Evolutionary conservation across 2,797 vertebrate genomes (phyloP).

Genomic region (Pagetopsis macropterus): DNA sequence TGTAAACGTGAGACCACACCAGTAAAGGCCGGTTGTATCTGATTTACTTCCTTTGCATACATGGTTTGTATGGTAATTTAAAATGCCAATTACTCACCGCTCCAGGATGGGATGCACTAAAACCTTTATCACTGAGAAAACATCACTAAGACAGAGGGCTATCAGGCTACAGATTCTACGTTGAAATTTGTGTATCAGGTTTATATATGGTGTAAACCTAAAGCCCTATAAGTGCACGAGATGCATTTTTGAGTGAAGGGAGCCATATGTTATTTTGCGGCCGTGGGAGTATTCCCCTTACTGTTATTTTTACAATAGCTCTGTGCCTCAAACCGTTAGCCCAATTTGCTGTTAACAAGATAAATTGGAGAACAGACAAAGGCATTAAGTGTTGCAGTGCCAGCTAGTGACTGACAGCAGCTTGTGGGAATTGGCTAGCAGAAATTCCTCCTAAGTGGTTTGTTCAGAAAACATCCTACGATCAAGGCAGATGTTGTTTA

Average conservation of each 20-base stretch:
- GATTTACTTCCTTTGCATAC: slow-evolving; percentile 73
- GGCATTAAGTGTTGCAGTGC: slow-evolving; percentile 88
- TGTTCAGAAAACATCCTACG: slow-evolving; percentile 85
- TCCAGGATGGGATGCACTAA: slow-evolving; percentile 60
- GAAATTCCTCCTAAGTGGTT: slow-evolving; percentile 87
- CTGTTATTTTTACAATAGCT: slow-evolving; percentile 76
- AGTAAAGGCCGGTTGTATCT: slow-evolving; percentile 73
- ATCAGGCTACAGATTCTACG: slow-evolving; percentile 52
- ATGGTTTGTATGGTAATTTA: slow-evolving; percentile 69
- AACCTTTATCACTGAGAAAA: slow-evolving; percentile 62
- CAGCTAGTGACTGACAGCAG: slow-evolving; percentile 87
- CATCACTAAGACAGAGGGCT: slow-evolving; percentile 47
- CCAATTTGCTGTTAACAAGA: slow-evolving; percentile 90
- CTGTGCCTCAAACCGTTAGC: slow-evolving; percentile 81
- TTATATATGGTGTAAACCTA: slow-evolving; percentile 70
- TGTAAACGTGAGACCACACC: slow-evolving; percentile 74
- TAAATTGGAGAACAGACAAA: slow-evolving; percentile 88
- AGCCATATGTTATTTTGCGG: slow-evolving; percentile 76
- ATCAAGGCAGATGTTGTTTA: slow-evolving; percentile 88
- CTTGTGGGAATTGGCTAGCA: slow-evolving; percentile 87
- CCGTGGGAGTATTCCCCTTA: slow-evolving; percentile 70
- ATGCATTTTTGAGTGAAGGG: slow-evolving; percentile 79
- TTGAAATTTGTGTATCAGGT: slow-evolving; percentile 61
- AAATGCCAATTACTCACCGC: slow-evolving; percentile 69
- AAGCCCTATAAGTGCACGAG: slow-evolving; percentile 73